These are phyloP conservation scores for Chironomus riparius DNA, from an alignment of 2,888 invertebrate species.

Conservation along the genomic window DNA sequence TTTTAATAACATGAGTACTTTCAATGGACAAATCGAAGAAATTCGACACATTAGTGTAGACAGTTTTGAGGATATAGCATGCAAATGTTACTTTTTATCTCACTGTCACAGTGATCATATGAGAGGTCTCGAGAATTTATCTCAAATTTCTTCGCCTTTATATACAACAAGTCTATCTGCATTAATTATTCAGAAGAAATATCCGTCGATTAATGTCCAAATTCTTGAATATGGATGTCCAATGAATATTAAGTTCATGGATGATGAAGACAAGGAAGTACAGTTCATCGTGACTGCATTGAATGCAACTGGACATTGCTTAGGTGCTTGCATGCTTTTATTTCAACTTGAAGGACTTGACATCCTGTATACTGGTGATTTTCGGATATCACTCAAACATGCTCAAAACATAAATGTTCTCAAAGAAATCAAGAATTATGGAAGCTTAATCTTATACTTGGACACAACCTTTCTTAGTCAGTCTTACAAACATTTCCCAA, in stretches of 20 bases:
- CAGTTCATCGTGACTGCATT: conserved; percentile 4
- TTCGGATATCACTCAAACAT: not conserved
- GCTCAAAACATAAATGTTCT: not conserved
- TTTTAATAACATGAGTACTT: not conserved
- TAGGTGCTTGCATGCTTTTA: not conserved
- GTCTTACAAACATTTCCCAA: not conserved
- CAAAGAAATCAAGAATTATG: not conserved
- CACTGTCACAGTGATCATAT: conserved; percentile 17
- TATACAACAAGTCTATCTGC: not conserved
- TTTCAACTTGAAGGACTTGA: conserved; percentile 11
- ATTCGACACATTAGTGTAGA: not conserved
- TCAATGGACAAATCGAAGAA: not conserved
- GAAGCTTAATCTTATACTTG: not conserved
- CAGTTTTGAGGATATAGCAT: not conserved
- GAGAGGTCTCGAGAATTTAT: not conserved
- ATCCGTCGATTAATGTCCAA: not conserved
- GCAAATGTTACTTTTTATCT: conserved; percentile 6
- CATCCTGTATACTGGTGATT: conserved; percentile 17
- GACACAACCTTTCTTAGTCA: conserved; percentile 6
- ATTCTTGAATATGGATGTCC: not conserved
- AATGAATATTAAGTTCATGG: not conserved
- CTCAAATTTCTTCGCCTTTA: not conserved
- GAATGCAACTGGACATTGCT: conserved; percentile 2
- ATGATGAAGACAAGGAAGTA: not conserved
- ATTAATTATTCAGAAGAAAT: not conserved